Evolutionary conservation across 2,113 vertebrate species (phyloP).

Genomic region (Xenopus tropicalis): DNA sequence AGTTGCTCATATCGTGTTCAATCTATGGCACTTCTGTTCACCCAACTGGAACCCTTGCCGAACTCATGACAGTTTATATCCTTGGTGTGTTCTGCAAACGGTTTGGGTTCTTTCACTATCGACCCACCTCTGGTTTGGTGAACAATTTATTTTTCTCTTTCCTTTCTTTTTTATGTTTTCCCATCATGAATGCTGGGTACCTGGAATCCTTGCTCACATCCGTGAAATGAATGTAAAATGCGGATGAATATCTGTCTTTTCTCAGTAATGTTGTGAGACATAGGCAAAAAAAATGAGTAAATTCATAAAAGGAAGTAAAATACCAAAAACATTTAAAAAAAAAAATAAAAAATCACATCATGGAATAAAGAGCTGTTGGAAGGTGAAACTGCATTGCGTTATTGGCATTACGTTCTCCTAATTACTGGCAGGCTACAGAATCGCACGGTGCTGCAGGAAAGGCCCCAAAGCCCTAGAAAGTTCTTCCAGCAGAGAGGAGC

Average conservation of each 20-base stretch:
- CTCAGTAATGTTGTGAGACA: background rate
- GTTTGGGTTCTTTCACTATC: background rate
- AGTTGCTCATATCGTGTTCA: background rate
- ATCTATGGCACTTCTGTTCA: background rate
- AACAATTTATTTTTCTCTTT: background rate
- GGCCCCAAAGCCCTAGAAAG: too few species aligned
- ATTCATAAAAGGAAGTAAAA: too few species aligned
- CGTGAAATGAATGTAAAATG: conserved; percentile 1
- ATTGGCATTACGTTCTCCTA: background rate
- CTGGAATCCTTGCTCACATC: background rate
- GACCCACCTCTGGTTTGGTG: background rate
- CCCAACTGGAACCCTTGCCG: too few species aligned
- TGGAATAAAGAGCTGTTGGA: background rate
- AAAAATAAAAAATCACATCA: background rate
- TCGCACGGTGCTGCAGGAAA: too few species aligned
- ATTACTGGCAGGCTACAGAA: too few species aligned
- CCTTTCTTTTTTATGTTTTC: background rate
- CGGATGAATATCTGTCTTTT: background rate
- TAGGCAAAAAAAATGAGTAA: background rate
- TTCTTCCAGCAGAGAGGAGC: too few species aligned
- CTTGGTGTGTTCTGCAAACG: background rate
- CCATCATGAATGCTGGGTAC: conserved; percentile 8
- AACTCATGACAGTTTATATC: background rate
- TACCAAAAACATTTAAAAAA: too few species aligned
- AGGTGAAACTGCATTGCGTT: background rate